Evolutionary conservation across 2,113 vertebrate species (phyloP).

Genomic region (Sceloporus undulatus): DNA sequence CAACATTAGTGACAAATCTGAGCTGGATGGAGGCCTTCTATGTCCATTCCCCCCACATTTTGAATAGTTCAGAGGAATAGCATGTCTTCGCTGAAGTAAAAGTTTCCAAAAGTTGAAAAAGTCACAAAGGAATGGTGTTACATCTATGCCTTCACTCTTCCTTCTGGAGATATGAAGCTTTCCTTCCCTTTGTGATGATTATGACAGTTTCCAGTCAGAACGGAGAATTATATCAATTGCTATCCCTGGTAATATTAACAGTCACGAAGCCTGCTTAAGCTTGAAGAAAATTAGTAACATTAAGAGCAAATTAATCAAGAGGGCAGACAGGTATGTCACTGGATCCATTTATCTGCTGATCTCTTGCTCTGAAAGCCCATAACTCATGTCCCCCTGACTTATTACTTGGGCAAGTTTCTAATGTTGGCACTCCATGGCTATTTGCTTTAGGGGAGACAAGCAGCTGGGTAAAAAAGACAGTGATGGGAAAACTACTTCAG

Average conservation of each 20-base stretch:
- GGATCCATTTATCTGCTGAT: slow-evolving; percentile 28
- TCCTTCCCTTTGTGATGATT: neutral
- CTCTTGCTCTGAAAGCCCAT: slow-evolving; percentile 30
- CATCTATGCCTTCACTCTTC: neutral
- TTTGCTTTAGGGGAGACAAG: slow-evolving; percentile 33
- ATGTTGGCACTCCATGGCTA: slow-evolving; percentile 8
- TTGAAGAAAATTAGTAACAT: slow-evolving; percentile 28
- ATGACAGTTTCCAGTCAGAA: neutral
- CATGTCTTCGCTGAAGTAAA: neutral
- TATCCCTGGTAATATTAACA: slow-evolving; percentile 29
- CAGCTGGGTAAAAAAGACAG: slow-evolving; percentile 25
- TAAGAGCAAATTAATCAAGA: slow-evolving; percentile 32
- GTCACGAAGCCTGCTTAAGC: slow-evolving; percentile 34
- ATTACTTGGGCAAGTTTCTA: slow-evolving; percentile 33
- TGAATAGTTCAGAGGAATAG: neutral
- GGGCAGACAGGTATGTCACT: slow-evolving; percentile 21
- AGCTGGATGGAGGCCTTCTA: neutral
- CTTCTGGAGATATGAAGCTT: neutral
- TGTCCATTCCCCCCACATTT: too few species aligned
- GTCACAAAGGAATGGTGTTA: neutral
- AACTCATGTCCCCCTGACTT: slow-evolving; percentile 26
- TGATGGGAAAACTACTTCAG: slow-evolving; percentile 26
- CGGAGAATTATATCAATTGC: slow-evolving; percentile 13
- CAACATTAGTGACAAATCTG: too few species aligned
- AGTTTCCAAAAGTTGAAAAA: neutral